Evolutionary conservation across 2,113 vertebrate genomes (phyloP).

Genomic region (Neolamprologus devosi): DNA sequence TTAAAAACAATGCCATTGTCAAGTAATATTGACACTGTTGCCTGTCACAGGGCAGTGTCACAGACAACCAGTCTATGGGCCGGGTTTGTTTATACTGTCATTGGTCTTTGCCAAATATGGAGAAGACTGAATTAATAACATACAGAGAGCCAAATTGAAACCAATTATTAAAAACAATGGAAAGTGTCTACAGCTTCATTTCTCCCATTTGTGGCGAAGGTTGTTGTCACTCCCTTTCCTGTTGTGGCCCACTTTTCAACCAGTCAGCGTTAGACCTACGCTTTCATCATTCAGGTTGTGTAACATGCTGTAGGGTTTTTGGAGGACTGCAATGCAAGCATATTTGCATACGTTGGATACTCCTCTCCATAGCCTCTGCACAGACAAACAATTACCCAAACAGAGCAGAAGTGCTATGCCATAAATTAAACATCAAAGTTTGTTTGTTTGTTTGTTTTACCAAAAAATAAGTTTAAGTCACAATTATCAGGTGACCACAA

Average conservation of each 20-base stretch:
- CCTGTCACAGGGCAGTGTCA: background rate
- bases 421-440: background rate
- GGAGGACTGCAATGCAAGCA: background rate
- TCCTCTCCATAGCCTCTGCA: background rate
- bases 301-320: background rate
- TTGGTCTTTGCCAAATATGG: background rate
- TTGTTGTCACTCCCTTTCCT: background rate
- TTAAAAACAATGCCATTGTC: rapidly evolving
- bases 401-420: background rate
- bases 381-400: background rate
- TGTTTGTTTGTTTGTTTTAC: background rate
- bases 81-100: background rate
- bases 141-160: background rate
- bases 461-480: background rate
- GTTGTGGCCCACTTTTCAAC: background rate
- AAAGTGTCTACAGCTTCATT: background rate
- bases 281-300: background rate
- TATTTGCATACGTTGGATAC: background rate
- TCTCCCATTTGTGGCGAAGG: background rate
- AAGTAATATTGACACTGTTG: background rate
- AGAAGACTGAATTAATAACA: background rate
- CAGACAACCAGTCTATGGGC: background rate
- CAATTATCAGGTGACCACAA: background rate
- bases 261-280: background rate
- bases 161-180: background rate